These are phyloP conservation scores for Threskiornis aethiopicus DNA, from an alignment of 2,797 vertebrate species.

Conservation along the genomic window DNA sequence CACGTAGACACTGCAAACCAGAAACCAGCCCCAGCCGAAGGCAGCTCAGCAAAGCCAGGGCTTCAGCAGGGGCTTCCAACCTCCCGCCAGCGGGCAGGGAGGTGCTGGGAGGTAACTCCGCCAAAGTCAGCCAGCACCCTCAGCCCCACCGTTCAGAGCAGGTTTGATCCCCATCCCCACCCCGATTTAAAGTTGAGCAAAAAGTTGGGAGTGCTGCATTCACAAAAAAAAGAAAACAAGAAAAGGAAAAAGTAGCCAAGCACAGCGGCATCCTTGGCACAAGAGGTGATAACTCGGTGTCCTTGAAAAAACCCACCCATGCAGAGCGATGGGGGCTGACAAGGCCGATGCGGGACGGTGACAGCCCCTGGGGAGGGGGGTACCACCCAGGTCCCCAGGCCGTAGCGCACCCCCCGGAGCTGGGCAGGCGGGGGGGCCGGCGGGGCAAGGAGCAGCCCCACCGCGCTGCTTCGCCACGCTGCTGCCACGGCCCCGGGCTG, in stretches of 20 bases:
- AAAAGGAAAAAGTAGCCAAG: background rate
- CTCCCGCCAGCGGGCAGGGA: rapidly evolving
- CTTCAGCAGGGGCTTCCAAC: background rate
- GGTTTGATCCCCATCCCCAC: background rate
- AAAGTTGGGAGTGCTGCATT: background rate
- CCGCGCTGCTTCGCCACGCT: rapidly evolving
- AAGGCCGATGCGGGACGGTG: rapidly evolving
- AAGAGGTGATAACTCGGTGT: rapidly evolving
- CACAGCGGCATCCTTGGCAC: background rate
- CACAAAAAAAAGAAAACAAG: too few relatives aligned
- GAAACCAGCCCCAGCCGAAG: background rate
- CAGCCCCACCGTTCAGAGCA: rapidly evolving
- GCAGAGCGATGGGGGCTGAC: background rate
- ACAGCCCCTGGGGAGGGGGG: background rate
- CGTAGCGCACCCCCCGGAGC: rapidly evolving
- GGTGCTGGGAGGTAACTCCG: background rate
- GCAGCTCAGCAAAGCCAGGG: background rate
- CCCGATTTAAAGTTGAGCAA: background rate
- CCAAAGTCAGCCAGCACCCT: background rate
- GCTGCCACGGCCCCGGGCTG: rapidly evolving
- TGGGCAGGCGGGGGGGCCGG: background rate
- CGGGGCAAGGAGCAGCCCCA: rapidly evolving
- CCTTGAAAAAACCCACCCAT: background rate
- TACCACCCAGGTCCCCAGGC: background rate
- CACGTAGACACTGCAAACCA: background rate